These are phyloP conservation scores for Aphis craccivora DNA, from an alignment of 1,140 invertebrate genomes.

Conservation along the genomic window DNA sequence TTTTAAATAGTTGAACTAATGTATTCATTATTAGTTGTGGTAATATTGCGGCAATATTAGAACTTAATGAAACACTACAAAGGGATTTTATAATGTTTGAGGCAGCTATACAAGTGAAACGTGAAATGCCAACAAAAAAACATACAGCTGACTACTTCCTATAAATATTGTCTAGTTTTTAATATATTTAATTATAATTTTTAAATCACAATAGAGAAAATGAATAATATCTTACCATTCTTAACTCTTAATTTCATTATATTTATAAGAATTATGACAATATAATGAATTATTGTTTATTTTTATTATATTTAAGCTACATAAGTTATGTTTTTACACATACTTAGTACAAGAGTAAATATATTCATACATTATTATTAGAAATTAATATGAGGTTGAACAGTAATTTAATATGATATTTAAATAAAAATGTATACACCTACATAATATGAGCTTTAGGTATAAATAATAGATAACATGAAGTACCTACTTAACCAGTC, in stretches of 20 bases:
- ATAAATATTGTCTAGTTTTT: slow-evolving; percentile 61
- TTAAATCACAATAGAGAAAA: not conserved
- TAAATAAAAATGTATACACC: not conserved
- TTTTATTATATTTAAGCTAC: slow-evolving; percentile 13
- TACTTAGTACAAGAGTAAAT: not conserved
- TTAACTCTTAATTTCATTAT: not conserved
- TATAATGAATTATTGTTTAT: slow-evolving; percentile 5
- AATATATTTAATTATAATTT: slow-evolving; percentile 37
- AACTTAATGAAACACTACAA: slow-evolving; percentile 95
- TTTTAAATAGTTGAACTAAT: too few relatives aligned
- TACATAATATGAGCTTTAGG: too few relatives aligned
- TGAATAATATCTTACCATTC: not conserved
- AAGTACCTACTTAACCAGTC: too few relatives aligned
- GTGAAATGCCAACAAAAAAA: slow-evolving; percentile 98
- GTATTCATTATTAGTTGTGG: slow-evolving; percentile 79
- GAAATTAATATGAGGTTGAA: not conserved
- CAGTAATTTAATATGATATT: not conserved
- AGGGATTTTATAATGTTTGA: slow-evolving; percentile 99
- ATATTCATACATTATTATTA: slow-evolving; percentile 1
- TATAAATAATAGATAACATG: too few relatives aligned
- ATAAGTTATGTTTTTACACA: not conserved
- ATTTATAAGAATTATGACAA: slow-evolving; percentile 40
- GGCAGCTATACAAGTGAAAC: slow-evolving; percentile 96
- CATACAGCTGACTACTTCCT: slow-evolving; percentile 99
- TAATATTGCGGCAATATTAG: slow-evolving; percentile 98